Evolutionary conservation across 2,797 vertebrate genomes (phyloP).

Genomic region (Phyllotis vaccarum): DNA sequence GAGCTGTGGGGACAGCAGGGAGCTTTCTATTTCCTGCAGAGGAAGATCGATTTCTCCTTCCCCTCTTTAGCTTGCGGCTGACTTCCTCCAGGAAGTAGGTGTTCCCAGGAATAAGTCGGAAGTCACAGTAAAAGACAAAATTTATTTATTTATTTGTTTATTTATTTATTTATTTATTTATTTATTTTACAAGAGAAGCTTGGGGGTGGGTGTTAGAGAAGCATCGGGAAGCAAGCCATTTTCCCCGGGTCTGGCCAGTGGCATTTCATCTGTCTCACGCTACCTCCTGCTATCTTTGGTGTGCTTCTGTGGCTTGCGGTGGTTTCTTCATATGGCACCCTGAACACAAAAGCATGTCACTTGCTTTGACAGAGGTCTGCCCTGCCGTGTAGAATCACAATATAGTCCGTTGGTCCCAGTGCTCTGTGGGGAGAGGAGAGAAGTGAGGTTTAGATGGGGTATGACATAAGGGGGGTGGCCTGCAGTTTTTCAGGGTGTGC

Average conservation of each 20-base stretch:
- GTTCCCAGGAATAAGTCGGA: conserved; percentile 39
- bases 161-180: neutral
- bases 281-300: neutral
- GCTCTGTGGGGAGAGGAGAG: conserved; percentile 66
- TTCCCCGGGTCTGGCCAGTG: neutral
- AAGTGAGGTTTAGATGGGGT: conserved; percentile 71
- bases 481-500: conserved; percentile 78
- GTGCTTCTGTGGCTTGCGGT: neutral
- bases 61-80: neutral
- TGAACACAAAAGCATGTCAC: conserved; percentile 58
- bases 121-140: neutral
- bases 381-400: conserved; percentile 78
- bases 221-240: neutral
- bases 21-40: conserved; percentile 69
- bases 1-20: neutral
- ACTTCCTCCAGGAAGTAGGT: conserved; percentile 74
- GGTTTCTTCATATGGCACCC: conserved; percentile 39
- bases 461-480: conserved; percentile 76
- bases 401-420: conserved; percentile 60
- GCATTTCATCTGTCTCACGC: neutral
- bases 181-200: neutral
- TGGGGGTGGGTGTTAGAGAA: neutral
- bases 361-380: conserved; percentile 64
- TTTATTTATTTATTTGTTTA: neutral
- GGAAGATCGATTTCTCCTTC: conserved; percentile 53